phyloP scores from a whole-genome alignment of 2,888 invertebrate species.

The Polymixis lichenea region DNA sequence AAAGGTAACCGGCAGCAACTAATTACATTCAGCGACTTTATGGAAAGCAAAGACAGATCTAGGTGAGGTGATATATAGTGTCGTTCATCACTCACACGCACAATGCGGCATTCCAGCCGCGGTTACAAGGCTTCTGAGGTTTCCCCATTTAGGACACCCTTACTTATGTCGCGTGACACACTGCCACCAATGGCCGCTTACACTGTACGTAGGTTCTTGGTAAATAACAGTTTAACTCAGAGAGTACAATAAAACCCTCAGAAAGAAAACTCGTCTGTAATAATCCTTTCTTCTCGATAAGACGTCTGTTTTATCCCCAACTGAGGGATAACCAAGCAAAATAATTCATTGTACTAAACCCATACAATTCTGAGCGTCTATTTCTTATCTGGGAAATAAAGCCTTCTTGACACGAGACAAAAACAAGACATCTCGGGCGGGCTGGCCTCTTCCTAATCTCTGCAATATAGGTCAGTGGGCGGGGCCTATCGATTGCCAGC shows the following conservation, averaged over 20 bases:
- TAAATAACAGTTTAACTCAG: slow-evolving; percentile 13
- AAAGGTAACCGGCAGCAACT: not conserved
- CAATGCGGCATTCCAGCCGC: slow-evolving; percentile 45
- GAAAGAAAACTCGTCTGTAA: slow-evolving; percentile 28
- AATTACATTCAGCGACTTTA: slow-evolving; percentile 22
- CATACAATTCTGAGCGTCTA: slow-evolving; percentile 52
- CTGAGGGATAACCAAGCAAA: slow-evolving; percentile 37
- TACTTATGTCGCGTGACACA: slow-evolving; percentile 43
- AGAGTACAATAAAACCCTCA: slow-evolving; percentile 17
- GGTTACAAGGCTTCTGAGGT: slow-evolving; percentile 59
- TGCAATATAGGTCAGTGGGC: slow-evolving; percentile 77
- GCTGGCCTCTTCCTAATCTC: slow-evolving; percentile 68
- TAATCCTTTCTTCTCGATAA: slow-evolving; percentile 49
- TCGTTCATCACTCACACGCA: slow-evolving; percentile 43
- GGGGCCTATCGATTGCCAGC: slow-evolving; percentile 87
- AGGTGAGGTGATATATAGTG: slow-evolving; percentile 31
- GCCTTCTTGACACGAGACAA: slow-evolving; percentile 70
- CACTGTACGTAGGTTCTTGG: not conserved
- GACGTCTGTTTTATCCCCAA: slow-evolving; percentile 39
- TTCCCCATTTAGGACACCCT: slow-evolving; percentile 48
- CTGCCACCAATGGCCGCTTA: slow-evolving; percentile 29
- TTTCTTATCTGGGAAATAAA: slow-evolving; percentile 64
- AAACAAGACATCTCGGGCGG: slow-evolving; percentile 66
- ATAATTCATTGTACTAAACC: slow-evolving; percentile 55
- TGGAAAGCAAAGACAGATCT: slow-evolving; percentile 30